Percentiles rank a stretch among this genome's conserved stretches.
phyloP scores from a whole-genome alignment of 2,888 invertebrate genomes.

The Torymus auratus region DNA sequence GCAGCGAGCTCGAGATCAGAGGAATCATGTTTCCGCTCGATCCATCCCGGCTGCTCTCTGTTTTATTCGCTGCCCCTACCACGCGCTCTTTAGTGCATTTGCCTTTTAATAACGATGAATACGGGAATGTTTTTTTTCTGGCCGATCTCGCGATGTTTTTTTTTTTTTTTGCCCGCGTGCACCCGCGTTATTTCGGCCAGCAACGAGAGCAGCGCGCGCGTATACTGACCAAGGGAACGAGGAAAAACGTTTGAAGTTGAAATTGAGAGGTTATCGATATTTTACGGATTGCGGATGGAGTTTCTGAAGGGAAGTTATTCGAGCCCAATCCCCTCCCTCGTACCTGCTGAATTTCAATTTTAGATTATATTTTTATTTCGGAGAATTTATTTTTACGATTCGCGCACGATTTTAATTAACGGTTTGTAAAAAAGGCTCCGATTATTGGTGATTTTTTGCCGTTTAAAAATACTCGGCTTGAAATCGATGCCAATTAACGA shows the following conservation, averaged over 20 bases:
- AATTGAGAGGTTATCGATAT: conserved; percentile 49
- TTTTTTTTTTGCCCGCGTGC: background rate
- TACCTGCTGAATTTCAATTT: conserved; percentile 27
- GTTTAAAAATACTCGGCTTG: too few species aligned
- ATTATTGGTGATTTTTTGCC: too few species aligned
- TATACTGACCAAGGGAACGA: background rate
- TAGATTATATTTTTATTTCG: background rate
- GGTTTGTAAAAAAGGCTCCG: too few species aligned
- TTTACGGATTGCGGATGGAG: conserved; percentile 21
- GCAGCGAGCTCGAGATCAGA: conserved; percentile 12
- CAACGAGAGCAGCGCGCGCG: conserved; percentile 15
- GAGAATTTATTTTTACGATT: background rate
- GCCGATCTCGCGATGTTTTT: background rate
- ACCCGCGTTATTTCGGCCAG: background rate
- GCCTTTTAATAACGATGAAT: conserved; percentile 43
- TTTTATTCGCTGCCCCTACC: background rate
- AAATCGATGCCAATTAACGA: too few species aligned
- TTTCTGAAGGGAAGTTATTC: conserved; percentile 17
- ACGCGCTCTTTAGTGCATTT: conserved; percentile 21
- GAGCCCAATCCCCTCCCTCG: background rate
- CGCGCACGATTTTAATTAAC: too few species aligned
- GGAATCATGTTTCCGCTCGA: conserved; percentile 38
- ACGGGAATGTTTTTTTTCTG: conserved; percentile 8
- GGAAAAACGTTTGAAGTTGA: conserved; percentile 49
- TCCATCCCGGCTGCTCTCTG: background rate